These are phyloP conservation scores for Drosophila nigromelanica DNA, from an alignment of 1,140 invertebrate species.

Conservation along the genomic window DNA sequence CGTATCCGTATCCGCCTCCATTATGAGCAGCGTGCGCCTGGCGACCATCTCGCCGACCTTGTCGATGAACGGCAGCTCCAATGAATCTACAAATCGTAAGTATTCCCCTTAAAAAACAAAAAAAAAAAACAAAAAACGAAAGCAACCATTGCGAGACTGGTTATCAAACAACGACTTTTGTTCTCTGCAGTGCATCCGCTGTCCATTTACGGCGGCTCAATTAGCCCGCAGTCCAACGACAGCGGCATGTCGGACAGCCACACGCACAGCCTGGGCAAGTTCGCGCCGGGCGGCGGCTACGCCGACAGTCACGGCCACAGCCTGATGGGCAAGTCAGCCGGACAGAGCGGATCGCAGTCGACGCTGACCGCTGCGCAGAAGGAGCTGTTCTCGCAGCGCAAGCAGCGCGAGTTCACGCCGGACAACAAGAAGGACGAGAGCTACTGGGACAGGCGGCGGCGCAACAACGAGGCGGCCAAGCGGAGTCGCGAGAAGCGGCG, in stretches of 20 bases:
- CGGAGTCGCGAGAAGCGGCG: slow-evolving; percentile 96
- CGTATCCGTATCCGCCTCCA: slow-evolving; percentile 37
- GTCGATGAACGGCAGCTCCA: slow-evolving; percentile 81
- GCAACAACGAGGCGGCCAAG: slow-evolving; percentile 98
- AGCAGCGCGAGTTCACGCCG: slow-evolving; percentile 97
- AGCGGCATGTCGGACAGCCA: slow-evolving; percentile 64
- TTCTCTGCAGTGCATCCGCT: slow-evolving; percentile 65
- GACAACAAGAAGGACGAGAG: slow-evolving; percentile 98
- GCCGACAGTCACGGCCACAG: slow-evolving; percentile 32
- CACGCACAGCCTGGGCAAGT: slow-evolving; percentile 67
- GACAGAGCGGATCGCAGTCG: slow-evolving; percentile 84
- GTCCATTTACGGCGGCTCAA: slow-evolving; percentile 78
- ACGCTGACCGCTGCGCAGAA: slow-evolving; percentile 78
- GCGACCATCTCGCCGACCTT: slow-evolving; percentile 74
- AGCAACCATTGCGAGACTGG: not conserved
- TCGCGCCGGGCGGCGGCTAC: slow-evolving; percentile 40
- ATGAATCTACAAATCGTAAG: slow-evolving; percentile 77
- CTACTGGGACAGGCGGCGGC: slow-evolving; percentile 97
- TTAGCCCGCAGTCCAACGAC: slow-evolving; percentile 79
- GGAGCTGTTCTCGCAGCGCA: slow-evolving; percentile 88
- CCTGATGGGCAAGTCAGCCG: slow-evolving; percentile 72
- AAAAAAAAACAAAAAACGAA: too few species aligned
- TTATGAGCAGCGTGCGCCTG: slow-evolving; percentile 73
- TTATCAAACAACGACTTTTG: not conserved
- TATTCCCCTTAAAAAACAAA: not conserved